Percentiles rank a stretch among this genome's conserved stretches.
Conservation (phyloP, 2,888 invertebrate species). For the Drosophila aldrichi region DNA sequence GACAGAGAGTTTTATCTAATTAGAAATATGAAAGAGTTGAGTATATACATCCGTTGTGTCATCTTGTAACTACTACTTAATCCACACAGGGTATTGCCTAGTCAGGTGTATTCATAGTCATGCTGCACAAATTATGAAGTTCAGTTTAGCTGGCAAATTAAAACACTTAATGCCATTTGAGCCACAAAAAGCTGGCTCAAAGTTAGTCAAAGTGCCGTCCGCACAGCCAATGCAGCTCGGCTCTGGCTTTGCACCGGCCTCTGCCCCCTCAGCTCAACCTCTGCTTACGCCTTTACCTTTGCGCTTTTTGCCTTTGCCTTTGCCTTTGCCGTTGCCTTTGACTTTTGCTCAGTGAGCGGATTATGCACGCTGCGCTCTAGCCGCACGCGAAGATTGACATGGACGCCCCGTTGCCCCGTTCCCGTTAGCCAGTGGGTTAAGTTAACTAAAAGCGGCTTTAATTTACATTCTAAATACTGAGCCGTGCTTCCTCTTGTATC, state of each 20-base stretch:
- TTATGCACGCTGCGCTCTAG: slow-evolving; percentile 26
- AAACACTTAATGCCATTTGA: slow-evolving; percentile 70
- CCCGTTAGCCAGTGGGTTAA: slow-evolving; percentile 3
- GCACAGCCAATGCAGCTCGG: slow-evolving; percentile 5
- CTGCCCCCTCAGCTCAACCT: background rate
- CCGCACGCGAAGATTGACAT: slow-evolving; percentile 30
- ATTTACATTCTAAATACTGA: background rate
- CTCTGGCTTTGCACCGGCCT: no score
- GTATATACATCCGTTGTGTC: no score
- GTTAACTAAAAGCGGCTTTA: slow-evolving; percentile 36
- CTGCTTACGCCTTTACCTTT: background rate
- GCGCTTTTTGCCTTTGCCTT: slow-evolving; percentile 13
- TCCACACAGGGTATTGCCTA: background rate
- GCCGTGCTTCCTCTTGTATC: no score
- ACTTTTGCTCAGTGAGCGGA: slow-evolving; percentile 21
- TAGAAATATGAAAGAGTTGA: no score
- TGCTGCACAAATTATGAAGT: slow-evolving; percentile 27
- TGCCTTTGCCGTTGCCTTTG: no score
- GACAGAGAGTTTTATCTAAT: no score
- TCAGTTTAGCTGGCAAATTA: slow-evolving; percentile 56
- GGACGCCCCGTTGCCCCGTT: no score
- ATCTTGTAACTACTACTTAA: no score
- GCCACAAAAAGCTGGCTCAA: slow-evolving; percentile 57
- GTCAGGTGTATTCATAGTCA: background rate
- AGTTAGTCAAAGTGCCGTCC: slow-evolving; percentile 20